phyloP scores from a whole-genome alignment of 2,888 invertebrate species.

The Aleiodes leptofemur region DNA sequence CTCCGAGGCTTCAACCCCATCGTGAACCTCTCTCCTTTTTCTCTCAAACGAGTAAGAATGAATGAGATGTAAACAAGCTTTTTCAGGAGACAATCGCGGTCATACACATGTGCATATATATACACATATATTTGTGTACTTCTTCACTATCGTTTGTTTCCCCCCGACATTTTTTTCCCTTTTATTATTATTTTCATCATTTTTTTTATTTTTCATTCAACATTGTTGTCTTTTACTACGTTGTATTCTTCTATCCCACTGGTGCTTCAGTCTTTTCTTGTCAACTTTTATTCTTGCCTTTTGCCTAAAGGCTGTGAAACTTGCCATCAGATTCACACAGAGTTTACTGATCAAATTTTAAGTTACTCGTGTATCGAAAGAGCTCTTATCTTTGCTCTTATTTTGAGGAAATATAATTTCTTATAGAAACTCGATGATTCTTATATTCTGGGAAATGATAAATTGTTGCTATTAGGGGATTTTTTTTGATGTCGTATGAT shows the following conservation, averaged over 20 bases:
- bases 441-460: too few relatives aligned
- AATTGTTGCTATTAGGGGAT: too few relatives aligned
- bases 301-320: slow-evolving; percentile 24
- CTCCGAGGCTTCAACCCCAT: slow-evolving; percentile 26
- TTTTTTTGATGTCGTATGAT: too few relatives aligned
- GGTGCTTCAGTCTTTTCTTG: neutral
- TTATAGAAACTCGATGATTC: neutral
- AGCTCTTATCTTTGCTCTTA: slow-evolving; percentile 24
- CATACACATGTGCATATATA: slow-evolving; percentile 10
- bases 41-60: slow-evolving; percentile 52
- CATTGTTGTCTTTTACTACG: neutral
- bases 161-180: neutral
- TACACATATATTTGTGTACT: slow-evolving; percentile 22
- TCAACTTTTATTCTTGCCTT: neutral
- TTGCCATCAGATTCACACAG: slow-evolving; percentile 11
- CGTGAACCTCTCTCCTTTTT: neutral
- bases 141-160: slow-evolving; percentile 16
- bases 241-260: neutral
- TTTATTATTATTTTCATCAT: neutral
- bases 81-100: slow-evolving; percentile 41
- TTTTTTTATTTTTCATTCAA: neutral
- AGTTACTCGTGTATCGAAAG: neutral
- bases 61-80: slow-evolving; percentile 64
- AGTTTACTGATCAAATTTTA: slow-evolving; percentile 19
- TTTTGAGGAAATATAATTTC: neutral